Percentiles rank a stretch among this genome's conserved stretches.
phyloP scores from a whole-genome alignment of 2,113 vertebrate species.

The Pardalotus punctatus region DNA sequence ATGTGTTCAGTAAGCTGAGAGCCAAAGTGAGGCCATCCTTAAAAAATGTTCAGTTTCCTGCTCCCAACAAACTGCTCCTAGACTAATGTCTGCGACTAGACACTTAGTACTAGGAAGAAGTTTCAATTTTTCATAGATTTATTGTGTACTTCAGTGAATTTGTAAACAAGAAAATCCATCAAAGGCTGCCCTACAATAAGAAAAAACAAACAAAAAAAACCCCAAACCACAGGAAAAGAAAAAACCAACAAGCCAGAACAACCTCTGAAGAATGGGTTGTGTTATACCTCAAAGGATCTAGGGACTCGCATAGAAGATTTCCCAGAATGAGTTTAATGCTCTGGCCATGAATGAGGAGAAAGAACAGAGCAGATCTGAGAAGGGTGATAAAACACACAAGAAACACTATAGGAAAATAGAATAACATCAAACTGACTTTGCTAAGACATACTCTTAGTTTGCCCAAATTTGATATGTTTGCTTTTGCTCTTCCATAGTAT shows the following conservation, averaged over 20 bases:
- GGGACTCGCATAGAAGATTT: not conserved
- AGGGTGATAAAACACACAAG: not conserved
- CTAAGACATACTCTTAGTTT: not conserved
- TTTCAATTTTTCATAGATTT: not conserved
- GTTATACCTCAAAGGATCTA: not conserved
- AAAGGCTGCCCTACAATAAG: not conserved
- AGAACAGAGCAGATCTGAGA: not conserved
- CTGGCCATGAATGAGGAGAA: not conserved
- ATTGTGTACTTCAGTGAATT: not conserved
- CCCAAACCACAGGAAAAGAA: not conserved
- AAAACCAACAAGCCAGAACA: not conserved
- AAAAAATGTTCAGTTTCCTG: constrained; percentile 50
- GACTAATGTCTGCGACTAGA: not conserved
- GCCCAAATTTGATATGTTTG: not conserved
- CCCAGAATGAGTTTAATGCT: not conserved
- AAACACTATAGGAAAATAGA: not conserved
- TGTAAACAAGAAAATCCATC: not conserved
- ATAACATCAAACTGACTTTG: not conserved
- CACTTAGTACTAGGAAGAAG: not conserved
- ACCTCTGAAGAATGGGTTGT: not conserved
- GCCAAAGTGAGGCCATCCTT: constrained; percentile 63
- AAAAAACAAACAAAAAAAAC: not conserved
- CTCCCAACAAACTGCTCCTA: not conserved
- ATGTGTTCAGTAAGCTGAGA: not conserved
- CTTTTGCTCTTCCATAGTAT: not conserved